Base-by-base conservation (phyloP, 2,113 vertebrate species). In the Tringa solitaria region DNA sequence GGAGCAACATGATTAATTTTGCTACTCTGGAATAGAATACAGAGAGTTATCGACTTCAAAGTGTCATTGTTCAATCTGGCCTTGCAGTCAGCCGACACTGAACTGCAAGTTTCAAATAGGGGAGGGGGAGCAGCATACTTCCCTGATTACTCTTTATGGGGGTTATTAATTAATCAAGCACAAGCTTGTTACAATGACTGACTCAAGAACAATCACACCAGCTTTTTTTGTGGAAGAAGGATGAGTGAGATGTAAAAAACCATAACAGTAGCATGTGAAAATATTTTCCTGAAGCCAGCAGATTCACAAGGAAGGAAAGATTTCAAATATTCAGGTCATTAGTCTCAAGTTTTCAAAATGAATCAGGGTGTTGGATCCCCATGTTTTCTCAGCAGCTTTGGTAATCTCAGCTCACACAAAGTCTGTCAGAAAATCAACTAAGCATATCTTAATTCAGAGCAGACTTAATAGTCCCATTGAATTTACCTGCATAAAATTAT, bases 131-230 rank as follows among this genome's bases (percentile, higher is more conserved):
- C 9, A 39, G 12, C 64, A 20, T 65, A 41, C 60, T 64, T 87
- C 86, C 83, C 85, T 95, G 95, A 96, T 94, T 88, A 79, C 72
- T 76, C 46, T 93, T 81, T 48, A 48, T 79, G 21, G 23, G 76
- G 65, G 93, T 93, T 97, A 82, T 97, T 97, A 98, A 98, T 97
- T 98, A 97, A 97, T 96, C 65, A 81, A 97, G 93, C 60, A 76
- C 41, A 90, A 90, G 86, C 84, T 93, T 51, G 6, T 93, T 96
- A 77, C 59, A 87, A 28, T 76, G 77, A 92, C 82, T 93, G 86
- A 93, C 48, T 95, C 77, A 20, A 79, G 90, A 92, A 87, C 83
- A 92, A 93, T 90, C 80, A 61, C 50, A 45, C 17, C 63, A 72
- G 43, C 30, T 60, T 33, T 76, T 67, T 33, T 26, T 63, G 74